phyloP scores from a whole-genome alignment of 2,888 invertebrate species.

The Leucoptera coffeella region DNA sequence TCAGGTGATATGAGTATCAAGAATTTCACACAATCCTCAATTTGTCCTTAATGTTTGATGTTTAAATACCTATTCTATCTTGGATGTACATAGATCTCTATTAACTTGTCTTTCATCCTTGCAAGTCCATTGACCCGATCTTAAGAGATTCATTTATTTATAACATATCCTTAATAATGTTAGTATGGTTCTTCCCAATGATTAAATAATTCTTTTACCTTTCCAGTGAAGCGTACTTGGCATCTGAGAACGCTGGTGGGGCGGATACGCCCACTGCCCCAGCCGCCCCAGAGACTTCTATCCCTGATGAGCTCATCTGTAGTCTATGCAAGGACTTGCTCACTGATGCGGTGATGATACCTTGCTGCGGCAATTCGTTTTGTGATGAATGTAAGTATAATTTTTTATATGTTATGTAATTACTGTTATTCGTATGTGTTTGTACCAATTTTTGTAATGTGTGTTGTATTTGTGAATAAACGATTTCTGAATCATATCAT shows the following conservation, averaged over 20 bases:
- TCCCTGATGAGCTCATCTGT: slow-evolving; percentile 90
- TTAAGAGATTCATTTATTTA: too few species aligned
- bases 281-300: slow-evolving; percentile 59
- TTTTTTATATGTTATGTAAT: neutral
- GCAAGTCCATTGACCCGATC: too few species aligned
- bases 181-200: neutral
- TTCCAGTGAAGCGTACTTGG: slow-evolving; percentile 71
- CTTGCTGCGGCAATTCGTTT: slow-evolving; percentile 96
- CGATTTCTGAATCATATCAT: neutral
- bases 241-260: slow-evolving; percentile 55
- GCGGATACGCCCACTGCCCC: slow-evolving; percentile 57
- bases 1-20: too few species aligned
- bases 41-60: too few species aligned
- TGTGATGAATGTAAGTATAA: slow-evolving; percentile 89
- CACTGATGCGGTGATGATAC: slow-evolving; percentile 94
- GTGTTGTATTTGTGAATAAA: too few species aligned
- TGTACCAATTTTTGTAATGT: too few species aligned
- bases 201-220: slow-evolving; percentile 3
- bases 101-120: too few species aligned
- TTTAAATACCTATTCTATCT: too few species aligned
- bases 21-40: too few species aligned
- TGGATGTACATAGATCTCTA: too few species aligned
- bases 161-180: too few species aligned
- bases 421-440: too few species aligned
- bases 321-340: slow-evolving; percentile 88